These are phyloP conservation scores for Hylaeus volcanicus DNA, from an alignment of 1,140 invertebrate species.

Conservation along the genomic window DNA sequence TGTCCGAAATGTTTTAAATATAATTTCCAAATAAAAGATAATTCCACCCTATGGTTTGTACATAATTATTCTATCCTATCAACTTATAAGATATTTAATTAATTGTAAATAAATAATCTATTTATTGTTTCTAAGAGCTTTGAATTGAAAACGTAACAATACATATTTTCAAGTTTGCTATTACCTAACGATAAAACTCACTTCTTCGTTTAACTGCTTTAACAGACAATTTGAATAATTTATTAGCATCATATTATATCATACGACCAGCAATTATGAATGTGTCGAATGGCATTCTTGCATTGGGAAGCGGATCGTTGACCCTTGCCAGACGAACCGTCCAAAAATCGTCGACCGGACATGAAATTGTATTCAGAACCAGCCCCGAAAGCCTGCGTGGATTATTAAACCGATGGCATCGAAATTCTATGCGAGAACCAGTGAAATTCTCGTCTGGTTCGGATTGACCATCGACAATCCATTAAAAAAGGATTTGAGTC, in stretches of 20 bases:
- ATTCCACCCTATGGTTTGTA: too few species aligned
- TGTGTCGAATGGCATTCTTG: constrained; percentile 13
- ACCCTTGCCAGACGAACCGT: constrained; percentile 16
- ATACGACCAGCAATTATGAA: constrained; percentile 4
- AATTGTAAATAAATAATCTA: too few species aligned
- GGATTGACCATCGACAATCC: constrained; percentile 3
- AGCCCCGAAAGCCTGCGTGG: constrained; percentile 15
- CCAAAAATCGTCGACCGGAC: constrained; percentile 43
- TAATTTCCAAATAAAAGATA: too few species aligned
- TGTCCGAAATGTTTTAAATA: too few species aligned
- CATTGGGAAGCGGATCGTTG: constrained; percentile 32
- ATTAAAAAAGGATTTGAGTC: constrained; percentile 1
- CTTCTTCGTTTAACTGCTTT: too few species aligned
- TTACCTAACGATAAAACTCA: too few species aligned
- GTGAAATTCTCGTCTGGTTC: constrained; percentile 20
- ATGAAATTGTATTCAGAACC: constrained; percentile 39
- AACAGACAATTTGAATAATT: background rate
- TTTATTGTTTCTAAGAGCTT: too few species aligned
- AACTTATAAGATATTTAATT: too few species aligned
- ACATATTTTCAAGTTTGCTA: too few species aligned
- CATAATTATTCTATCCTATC: too few species aligned
- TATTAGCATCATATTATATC: constrained; percentile 11
- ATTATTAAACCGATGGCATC: constrained; percentile 25
- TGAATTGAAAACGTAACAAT: too few species aligned
- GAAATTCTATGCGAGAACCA: constrained; percentile 18